Evolutionary conservation across 1,140 invertebrate genomes (phyloP), one percentile per base, ranked within the genome.

Genomic region (Hycleus cichorii): DNA sequence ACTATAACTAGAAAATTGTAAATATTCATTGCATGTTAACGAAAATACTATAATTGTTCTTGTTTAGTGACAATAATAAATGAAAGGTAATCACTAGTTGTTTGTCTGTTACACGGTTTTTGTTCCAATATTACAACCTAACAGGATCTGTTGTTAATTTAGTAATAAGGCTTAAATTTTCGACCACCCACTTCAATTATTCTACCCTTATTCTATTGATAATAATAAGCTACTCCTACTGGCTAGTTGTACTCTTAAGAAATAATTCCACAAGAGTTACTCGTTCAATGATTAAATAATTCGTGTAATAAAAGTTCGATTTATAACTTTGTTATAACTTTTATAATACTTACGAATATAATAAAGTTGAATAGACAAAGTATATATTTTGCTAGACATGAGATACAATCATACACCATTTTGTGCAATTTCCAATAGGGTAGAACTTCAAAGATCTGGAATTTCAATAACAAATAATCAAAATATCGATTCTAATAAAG

Each of bases 341-440:
- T 50, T 3, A 27, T 9, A 46, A 70, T 79, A 86, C 85, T 86
- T 78, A 88, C 86, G 69, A 87, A 86, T 71, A 87, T 84, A 53
- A 85, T 69, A 67, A 88, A 87, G 75, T 89, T 89, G 74, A 88
- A 87, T 64, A 87, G 75, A 72, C 86, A 88, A 58, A 89, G 77
- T 58, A 88, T 78, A 73, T 86, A 87, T 75, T 88, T 88, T 67
- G 83, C 83, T 73, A 84, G 77, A 73, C 78, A 82, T 55, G 81
- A 77, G 47, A 76, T 78, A 66, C 81, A 84, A 61, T 78, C 75
- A 57, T 73, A 75, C 38, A 75, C 74, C 77, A 78, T 78, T 48
- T 62, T 64, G 59, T 11, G 24, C n/a, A 26, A 18, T 51, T 52
- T 24, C 39, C 32, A 32, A 32, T 1, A 32, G 32, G 32, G 18